Conservation (phyloP, 2,888 invertebrate genomes). For the Lycophotia porphyrea region DNA sequence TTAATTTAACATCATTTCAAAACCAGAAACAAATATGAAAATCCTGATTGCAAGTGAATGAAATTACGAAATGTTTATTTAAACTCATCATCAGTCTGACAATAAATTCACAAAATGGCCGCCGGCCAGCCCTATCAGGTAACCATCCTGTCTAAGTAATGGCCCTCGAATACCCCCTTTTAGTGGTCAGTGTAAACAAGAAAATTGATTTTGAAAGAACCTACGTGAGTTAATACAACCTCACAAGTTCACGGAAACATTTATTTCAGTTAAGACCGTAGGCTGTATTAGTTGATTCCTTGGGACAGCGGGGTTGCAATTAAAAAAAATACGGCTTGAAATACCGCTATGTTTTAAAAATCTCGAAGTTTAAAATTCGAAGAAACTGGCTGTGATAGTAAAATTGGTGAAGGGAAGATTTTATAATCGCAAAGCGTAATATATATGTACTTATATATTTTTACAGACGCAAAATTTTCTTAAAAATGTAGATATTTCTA, state of each 20-base stretch:
- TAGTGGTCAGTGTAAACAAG: slow-evolving; percentile 86
- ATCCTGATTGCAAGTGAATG: neutral
- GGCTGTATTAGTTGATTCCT: slow-evolving; percentile 67
- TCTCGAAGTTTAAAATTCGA: slow-evolving; percentile 50
- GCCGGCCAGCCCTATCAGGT: slow-evolving; percentile 48
- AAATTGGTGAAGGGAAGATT: slow-evolving; percentile 21
- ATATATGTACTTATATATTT: neutral
- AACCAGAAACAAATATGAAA: neutral
- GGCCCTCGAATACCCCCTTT: slow-evolving; percentile 79
- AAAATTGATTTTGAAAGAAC: slow-evolving; percentile 88
- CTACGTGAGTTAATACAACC: slow-evolving; percentile 74
- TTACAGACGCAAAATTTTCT: neutral
- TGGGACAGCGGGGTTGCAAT: slow-evolving; percentile 60
- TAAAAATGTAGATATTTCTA: neutral
- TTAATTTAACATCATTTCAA: neutral
- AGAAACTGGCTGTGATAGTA: slow-evolving; percentile 44
- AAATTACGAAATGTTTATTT: slow-evolving; percentile 22
- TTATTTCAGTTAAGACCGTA: slow-evolving; percentile 74
- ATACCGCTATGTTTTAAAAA: slow-evolving; percentile 42
- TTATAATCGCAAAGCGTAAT: neutral
- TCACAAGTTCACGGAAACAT: slow-evolving; percentile 83
- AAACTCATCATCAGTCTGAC: slow-evolving; percentile 21
- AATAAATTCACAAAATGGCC: slow-evolving; percentile 45
- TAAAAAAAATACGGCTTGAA: slow-evolving; percentile 58
- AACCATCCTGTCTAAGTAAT: slow-evolving; percentile 77